These are phyloP conservation scores for Incurvaria masculella DNA, from an alignment of 2,888 invertebrate genomes.

Conservation along the genomic window DNA sequence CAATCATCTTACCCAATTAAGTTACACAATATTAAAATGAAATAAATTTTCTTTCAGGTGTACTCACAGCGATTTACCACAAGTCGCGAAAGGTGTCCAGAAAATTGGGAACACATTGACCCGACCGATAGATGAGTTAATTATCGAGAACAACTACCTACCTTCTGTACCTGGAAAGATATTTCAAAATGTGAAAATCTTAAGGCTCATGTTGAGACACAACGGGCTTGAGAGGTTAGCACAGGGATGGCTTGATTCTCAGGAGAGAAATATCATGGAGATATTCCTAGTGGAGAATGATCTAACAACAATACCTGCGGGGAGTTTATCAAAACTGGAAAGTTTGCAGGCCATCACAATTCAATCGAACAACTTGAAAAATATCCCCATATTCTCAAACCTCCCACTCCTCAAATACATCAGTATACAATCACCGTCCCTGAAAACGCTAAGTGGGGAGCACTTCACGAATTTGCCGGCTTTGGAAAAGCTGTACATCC, in stretches of 20 bases:
- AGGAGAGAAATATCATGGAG: conserved; percentile 75
- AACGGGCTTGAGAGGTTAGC: conserved; percentile 80
- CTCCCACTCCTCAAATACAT: conserved; percentile 70
- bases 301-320: conserved; percentile 72
- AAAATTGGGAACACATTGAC: conserved; percentile 63
- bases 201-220: conserved; percentile 78
- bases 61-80: conserved; percentile 83
- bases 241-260: conserved; percentile 74
- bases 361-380: conserved; percentile 71
- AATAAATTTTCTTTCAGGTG: conserved; percentile 69
- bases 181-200: conserved; percentile 71
- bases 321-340: conserved; percentile 70
- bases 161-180: conserved; percentile 81
- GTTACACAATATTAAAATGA: too few relatives aligned
- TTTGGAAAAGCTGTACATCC: conserved; percentile 72
- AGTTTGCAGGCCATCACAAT: conserved; percentile 81
- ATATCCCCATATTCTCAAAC: conserved; percentile 70
- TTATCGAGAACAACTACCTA: conserved; percentile 82
- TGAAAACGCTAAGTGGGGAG: conserved; percentile 63
- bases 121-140: conserved; percentile 78
- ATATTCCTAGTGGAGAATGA: conserved; percentile 83
- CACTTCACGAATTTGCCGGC: conserved; percentile 69
- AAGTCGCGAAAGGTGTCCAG: conserved; percentile 71
- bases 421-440: conserved; percentile 65
- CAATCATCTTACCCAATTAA: too few relatives aligned